Evolutionary conservation across 2,888 invertebrate genomes (phyloP).

Genomic region (Bhutanitis thaidina): DNA sequence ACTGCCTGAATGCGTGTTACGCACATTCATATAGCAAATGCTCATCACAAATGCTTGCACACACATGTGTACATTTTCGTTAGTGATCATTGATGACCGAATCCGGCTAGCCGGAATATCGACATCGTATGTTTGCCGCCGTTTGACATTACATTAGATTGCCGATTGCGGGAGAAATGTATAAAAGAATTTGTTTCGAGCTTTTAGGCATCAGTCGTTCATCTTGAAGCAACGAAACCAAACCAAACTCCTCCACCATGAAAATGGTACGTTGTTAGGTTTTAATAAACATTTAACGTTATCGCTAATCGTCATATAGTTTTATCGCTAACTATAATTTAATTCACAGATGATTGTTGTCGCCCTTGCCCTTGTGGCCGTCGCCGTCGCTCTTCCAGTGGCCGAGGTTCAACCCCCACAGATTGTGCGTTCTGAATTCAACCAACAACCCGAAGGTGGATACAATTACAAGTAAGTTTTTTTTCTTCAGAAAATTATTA

Average conservation of each 20-base stretch:
- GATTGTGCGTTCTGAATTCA: conserved; percentile 45
- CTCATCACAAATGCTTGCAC: conserved; percentile 16
- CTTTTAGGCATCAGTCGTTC: conserved; percentile 60
- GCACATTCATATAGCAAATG: conserved; percentile 33
- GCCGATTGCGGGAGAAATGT: conserved; percentile 55
- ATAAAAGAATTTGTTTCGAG: conserved; percentile 63
- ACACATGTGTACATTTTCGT: conserved; percentile 27
- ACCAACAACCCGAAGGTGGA: conserved; percentile 46
- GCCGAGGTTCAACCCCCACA: conserved; percentile 29
- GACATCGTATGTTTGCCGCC: conserved; percentile 55
- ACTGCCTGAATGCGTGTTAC: conserved; percentile 32
- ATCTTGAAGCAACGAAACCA: conserved; percentile 49
- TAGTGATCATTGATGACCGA: conserved; percentile 53
- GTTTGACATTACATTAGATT: conserved; percentile 63
- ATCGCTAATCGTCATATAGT: too few species aligned
- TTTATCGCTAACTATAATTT: background rate
- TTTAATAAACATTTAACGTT: background rate
- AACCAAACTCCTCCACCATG: conserved; percentile 56
- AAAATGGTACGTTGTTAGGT: conserved; percentile 56
- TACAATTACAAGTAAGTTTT: conserved; percentile 44
- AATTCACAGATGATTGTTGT: conserved; percentile 42
- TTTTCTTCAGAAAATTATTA: too few species aligned
- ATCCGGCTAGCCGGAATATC: conserved; percentile 55
- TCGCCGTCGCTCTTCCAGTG: conserved; percentile 44
- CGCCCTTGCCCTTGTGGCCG: conserved; percentile 54